phyloP scores from a whole-genome alignment of 2,797 vertebrate genomes.

The Pterois miles region DNA sequence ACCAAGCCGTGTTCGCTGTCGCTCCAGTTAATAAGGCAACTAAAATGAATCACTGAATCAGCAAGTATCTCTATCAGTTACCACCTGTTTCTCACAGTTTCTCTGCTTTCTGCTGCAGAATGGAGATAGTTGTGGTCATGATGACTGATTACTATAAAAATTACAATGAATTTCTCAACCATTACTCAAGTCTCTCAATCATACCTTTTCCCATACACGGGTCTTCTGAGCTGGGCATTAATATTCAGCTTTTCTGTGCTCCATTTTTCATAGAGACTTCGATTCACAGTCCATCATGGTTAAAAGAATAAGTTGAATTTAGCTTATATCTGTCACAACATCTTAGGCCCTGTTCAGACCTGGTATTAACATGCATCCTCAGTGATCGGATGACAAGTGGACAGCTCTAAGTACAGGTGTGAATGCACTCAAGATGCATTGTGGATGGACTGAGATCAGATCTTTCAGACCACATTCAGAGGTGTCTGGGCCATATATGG shows the following conservation, averaged over 20 bases:
- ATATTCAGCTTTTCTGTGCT: neutral
- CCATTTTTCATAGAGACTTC: neutral
- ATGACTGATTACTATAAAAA: conserved; percentile 59
- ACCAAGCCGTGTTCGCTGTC: conserved; percentile 41
- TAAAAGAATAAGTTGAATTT: neutral
- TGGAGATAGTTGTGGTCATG: conserved; percentile 53
- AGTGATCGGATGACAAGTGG: too few species aligned
- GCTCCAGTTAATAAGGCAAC: conserved; percentile 28
- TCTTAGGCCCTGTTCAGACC: too few species aligned
- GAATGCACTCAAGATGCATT: too few species aligned
- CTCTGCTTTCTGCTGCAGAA: conserved; percentile 8
- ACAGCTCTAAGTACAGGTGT: too few species aligned
- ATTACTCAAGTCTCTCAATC: conserved; percentile 1
- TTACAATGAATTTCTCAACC: conserved; percentile 7
- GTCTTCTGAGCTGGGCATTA: neutral
- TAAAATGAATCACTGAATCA: conserved; percentile 59
- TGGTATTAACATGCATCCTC: too few species aligned
- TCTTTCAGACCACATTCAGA: too few species aligned
- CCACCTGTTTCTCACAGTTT: conserved; percentile 21
- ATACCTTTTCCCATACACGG: neutral
- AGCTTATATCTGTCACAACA: neutral
- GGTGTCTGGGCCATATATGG: too few species aligned
- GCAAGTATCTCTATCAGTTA: conserved; percentile 35
- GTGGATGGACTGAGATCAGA: too few species aligned
- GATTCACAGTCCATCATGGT: neutral